Evolutionary conservation across 2,797 vertebrate species (phyloP), one percentile per base, ranked within the genome.

Genomic region (Telmatherina bonti): DNA sequence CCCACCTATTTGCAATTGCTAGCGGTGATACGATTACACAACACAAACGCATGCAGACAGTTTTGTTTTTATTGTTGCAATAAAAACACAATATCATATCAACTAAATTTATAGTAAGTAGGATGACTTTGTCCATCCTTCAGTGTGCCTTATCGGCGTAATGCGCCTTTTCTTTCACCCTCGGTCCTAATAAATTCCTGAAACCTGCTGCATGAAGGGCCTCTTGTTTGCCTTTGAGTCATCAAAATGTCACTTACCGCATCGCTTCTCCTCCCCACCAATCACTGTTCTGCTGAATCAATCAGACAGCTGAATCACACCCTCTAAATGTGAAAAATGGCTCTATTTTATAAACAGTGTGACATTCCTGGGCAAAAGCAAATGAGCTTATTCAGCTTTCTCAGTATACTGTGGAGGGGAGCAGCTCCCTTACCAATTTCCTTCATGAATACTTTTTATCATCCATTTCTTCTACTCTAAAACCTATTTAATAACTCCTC

Each of bases 1-100:
- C 87, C 0, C 90, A 92, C 68, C 82, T 94, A 36, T 88, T 93
- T 29, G 89, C 94, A 63, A 86, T 94, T 1, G 62, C 91, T 52
- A 89, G 78, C 4, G 93, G 94, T 95, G 60, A 94, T 22, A 62
- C n/a, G 74, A 4, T 65, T 7, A 31, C 49, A 60, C 54, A 47
- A 15, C 26, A 55, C 2, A 22, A 6, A 35, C 36, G 45, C 41
- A 20, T 38, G 24, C 2, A 35, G 41, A 35, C 4, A 31, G 18
- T 45, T 10, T 38, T 38, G 18, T 6, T 43, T 36, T 3, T 64
- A 20, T 4, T 56, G 33, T 55, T 16, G 10, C 8, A 47, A 52
- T 11, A 35, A 24, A 65, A 24, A 36, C 3, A 24, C 66, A 33
- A 67, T 10, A 27, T 26, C 8, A 58, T 7, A 16, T n/a, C 11